A percentile compares a stretch with the other conserved stretches of the same genome.
Evolutionary conservation across 2,888 invertebrate species (phyloP).

Genomic region (Hybos culiciformis): DNA sequence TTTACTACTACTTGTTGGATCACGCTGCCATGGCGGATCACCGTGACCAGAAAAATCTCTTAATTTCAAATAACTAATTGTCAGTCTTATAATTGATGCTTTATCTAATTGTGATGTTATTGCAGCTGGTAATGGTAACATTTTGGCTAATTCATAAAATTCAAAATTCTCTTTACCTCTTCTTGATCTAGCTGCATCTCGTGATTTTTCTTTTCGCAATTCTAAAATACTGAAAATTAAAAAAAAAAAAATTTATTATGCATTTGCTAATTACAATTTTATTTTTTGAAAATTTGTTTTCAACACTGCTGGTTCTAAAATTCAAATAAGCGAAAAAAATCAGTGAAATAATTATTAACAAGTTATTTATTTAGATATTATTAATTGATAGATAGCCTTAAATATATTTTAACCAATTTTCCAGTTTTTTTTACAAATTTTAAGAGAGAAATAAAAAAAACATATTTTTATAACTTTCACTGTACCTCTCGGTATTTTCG

Average conservation of each 20-base stretch:
- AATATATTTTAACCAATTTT: no score
- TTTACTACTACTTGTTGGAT: slow-evolving; percentile 64
- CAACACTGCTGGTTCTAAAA: no score
- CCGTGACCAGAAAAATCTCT: slow-evolving; percentile 91
- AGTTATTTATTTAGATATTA: no score
- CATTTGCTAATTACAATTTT: no score
- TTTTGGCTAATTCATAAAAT: slow-evolving; percentile 91
- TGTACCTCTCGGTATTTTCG: no score
- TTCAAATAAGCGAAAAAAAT: no score
- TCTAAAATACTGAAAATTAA: slow-evolving; percentile 74
- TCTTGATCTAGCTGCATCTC: slow-evolving; percentile 82
- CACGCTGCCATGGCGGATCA: slow-evolving; percentile 89
- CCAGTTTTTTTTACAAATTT: no score
- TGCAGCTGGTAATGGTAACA: slow-evolving; percentile 79
- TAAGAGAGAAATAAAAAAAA: no score
- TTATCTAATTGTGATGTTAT: slow-evolving; percentile 91
- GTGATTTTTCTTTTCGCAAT: slow-evolving; percentile 82
- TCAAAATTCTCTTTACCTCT: slow-evolving; percentile 92
- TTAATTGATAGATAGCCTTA: no score
- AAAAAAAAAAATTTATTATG: slow-evolving; percentile 19
- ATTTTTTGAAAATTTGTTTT: neutral
- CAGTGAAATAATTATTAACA: no score
- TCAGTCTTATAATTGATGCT: slow-evolving; percentile 90
- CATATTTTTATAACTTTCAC: no score
- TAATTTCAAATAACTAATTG: slow-evolving; percentile 89